Conservation (phyloP, 2,888 invertebrate genomes). For the Meganola albula region DNA sequence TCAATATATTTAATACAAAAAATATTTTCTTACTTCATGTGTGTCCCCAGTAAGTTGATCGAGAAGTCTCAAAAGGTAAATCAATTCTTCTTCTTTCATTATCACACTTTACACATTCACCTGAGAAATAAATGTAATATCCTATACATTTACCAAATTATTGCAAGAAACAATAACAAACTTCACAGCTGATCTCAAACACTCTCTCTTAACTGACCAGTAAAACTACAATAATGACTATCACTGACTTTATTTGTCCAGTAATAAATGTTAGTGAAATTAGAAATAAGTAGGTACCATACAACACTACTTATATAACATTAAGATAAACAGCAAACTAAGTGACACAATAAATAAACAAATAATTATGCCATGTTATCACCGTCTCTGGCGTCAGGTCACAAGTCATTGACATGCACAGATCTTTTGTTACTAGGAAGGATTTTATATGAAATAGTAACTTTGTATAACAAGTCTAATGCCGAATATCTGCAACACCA, state of each 20-base stretch:
- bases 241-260: too few species aligned
- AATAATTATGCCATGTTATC: constrained; percentile 45
- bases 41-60: constrained; percentile 53
- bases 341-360: constrained; percentile 34
- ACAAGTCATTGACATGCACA: constrained; percentile 36
- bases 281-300: too few species aligned
- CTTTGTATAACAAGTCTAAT: too few species aligned
- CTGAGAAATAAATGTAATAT: too few species aligned
- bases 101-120: constrained; percentile 24
- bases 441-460: not conserved
- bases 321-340: constrained; percentile 18
- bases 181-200: too few species aligned
- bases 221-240: too few species aligned
- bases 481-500: too few species aligned
- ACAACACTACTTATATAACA: constrained; percentile 17
- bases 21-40: constrained; percentile 61
- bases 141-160: too few species aligned
- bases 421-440: constrained; percentile 26
- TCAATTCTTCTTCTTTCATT: constrained; percentile 67
- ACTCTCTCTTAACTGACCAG: too few species aligned
- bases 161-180: too few species aligned
- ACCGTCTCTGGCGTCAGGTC: constrained; percentile 30
- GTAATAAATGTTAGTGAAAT: too few species aligned
- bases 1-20: too few species aligned
- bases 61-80: constrained; percentile 58